Conservation (phyloP, 2,797 vertebrate genomes). For the Hybognathus amarus region DNA sequence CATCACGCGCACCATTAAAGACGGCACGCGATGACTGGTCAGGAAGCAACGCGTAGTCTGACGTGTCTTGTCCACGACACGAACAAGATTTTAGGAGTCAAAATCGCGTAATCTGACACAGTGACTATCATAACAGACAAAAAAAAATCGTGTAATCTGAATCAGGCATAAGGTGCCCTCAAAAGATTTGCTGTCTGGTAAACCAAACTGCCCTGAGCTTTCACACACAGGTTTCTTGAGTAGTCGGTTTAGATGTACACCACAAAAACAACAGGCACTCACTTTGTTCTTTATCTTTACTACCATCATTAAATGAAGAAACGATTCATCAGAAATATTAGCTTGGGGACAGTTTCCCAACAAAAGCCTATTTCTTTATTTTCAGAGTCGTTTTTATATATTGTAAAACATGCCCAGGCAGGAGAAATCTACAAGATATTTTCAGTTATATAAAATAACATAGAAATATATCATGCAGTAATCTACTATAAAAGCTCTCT, state of each 20-base stretch:
- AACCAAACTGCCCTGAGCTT: constrained; percentile 34
- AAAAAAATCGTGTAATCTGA: no score
- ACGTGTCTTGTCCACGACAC: no score
- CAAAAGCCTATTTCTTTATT: constrained; percentile 2
- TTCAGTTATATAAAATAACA: constrained; percentile 28
- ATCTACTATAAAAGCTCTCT: constrained; percentile 33
- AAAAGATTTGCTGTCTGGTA: constrained; percentile 34
- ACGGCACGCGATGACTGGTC: no score
- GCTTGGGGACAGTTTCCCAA: not conserved
- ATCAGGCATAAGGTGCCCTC: constrained; percentile 31
- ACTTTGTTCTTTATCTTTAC: not conserved
- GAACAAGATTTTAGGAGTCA: no score
- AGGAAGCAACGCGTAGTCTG: no score
- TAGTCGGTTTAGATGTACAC: constrained; percentile 21
- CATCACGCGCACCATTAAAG: no score
- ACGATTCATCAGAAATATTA: not conserved
- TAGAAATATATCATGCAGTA: constrained; percentile 15
- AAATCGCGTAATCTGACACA: no score
- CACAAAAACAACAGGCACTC: not conserved
- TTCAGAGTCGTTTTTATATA: not conserved
- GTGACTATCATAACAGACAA: no score
- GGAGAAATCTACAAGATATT: constrained; percentile 8
- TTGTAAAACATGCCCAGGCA: constrained; percentile 1
- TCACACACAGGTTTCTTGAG: constrained; percentile 29
- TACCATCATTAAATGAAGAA: not conserved